Conservation (phyloP, 2,113 vertebrate species). For the Machaerirhynchus nigripectus region DNA sequence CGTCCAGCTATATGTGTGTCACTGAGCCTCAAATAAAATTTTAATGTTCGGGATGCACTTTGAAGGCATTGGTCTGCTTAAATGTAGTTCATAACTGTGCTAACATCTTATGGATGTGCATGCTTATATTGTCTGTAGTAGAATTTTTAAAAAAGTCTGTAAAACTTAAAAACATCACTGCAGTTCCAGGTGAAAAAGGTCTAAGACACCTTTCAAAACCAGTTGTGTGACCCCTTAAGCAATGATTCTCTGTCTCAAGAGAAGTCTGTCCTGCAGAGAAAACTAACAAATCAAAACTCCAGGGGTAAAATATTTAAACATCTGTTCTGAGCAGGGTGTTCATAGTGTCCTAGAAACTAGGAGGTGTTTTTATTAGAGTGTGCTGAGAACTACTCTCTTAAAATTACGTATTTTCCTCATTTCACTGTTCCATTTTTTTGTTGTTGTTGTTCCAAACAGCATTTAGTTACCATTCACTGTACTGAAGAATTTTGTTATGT, state of each 20-base stretch:
- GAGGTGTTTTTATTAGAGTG: background rate
- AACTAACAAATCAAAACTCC: background rate
- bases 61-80: background rate
- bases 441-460: background rate
- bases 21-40: background rate
- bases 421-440: background rate
- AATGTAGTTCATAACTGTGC: background rate
- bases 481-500: background rate
- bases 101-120: background rate
- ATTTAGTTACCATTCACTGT: background rate
- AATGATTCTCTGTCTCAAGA: background rate
- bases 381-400: background rate
- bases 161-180: background rate
- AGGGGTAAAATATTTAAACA: background rate
- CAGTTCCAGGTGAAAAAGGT: background rate
- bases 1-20: background rate
- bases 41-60: background rate
- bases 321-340: background rate
- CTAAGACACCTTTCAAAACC: background rate
- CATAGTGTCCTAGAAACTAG: background rate
- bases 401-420: background rate
- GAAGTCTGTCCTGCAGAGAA: background rate
- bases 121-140: background rate
- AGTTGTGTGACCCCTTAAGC: background rate
- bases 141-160: background rate